Base-by-base conservation (phyloP, 2,113 vertebrate genomes). In the Apteryx mantelli region DNA sequence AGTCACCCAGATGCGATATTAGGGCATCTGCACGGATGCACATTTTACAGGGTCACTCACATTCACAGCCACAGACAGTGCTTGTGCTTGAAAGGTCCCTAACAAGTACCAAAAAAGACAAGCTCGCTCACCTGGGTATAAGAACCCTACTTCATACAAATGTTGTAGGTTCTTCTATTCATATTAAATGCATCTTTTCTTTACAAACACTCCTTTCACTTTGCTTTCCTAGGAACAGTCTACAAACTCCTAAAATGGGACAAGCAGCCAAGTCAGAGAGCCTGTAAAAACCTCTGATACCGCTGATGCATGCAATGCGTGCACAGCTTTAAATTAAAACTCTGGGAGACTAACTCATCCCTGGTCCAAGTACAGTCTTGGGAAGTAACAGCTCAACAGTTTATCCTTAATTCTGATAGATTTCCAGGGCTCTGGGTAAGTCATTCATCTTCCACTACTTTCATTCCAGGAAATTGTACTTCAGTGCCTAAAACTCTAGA, bases 1-100 rank as follows among this genome's bases (percentile, higher is more conserved):
- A 46, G 68, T 2, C 28, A 71, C 69, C 52, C 86, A 75, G 64
- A 8, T 15, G 68, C 76, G 71, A 44, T 5, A 70, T 25, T 3
- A 24, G 60, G 42, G 55, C 46, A 86, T 13, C 60, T 3, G 0
- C 61, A 19, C 0, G 10, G 77, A 44, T 20, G 14, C 1, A 0
- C 5, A 11, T 46, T 61, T 17, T 76, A 77, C 60, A 25, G 44
- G 58, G 52, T n/a, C 28, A 12, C 75, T 64, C 4, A 1, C 53
- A 38, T 40, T 30, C 40, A 16, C 0, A 6, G 56, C 30, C 81
- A 70, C 12, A 42, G 61, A 34, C 0, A 4, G 52, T 4, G 5
- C n/a, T 44, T 5, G 18, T 28, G 44, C 40, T 68, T 48, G 55
- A 44, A 80, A 88, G 68, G 64, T 50, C 34, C 69, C 69, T 21